Conservation (phyloP, 1,140 invertebrate species). For the Hormaphis cornu region DNA sequence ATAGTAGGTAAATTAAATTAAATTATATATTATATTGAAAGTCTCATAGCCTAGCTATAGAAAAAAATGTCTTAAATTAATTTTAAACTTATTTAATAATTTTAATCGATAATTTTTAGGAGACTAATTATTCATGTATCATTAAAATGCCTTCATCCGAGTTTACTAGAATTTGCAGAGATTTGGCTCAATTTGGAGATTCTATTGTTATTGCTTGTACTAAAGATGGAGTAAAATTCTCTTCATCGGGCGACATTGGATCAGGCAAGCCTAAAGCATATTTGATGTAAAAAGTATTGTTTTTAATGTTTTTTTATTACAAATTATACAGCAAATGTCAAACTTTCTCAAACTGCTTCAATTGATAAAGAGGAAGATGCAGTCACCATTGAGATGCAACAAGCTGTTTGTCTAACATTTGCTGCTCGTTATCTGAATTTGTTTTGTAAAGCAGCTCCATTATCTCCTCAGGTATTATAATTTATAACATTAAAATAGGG, state of each 20-base stretch:
- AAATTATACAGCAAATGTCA: constrained; percentile 73
- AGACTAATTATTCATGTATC: constrained; percentile 93
- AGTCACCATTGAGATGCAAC: constrained; percentile 94
- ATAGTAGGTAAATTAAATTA: no score
- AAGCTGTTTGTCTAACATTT: constrained; percentile 91
- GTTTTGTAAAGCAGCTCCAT: constrained; percentile 91
- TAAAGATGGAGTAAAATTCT: constrained; percentile 93
- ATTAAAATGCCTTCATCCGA: constrained; percentile 93
- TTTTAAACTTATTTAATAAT: background rate
- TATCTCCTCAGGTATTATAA: constrained; percentile 62
- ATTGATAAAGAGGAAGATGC: constrained; percentile 92
- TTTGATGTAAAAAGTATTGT: background rate
- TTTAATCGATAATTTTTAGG: constrained; percentile 47
- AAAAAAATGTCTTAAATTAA: background rate
- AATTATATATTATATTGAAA: no score
- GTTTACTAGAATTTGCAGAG: constrained; percentile 90
- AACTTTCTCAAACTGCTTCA: constrained; percentile 84
- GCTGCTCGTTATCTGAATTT: constrained; percentile 89
- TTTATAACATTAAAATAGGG: constrained; percentile 35
- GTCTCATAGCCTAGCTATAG: no score
- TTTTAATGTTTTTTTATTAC: constrained; percentile 23
- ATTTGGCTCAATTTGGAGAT: constrained; percentile 96
- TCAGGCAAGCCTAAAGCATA: constrained; percentile 47
- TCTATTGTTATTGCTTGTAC: constrained; percentile 90
- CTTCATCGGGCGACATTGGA: constrained; percentile 89